Conservation (phyloP, 2,888 invertebrate genomes). For the Chymomyza amoena region DNA sequence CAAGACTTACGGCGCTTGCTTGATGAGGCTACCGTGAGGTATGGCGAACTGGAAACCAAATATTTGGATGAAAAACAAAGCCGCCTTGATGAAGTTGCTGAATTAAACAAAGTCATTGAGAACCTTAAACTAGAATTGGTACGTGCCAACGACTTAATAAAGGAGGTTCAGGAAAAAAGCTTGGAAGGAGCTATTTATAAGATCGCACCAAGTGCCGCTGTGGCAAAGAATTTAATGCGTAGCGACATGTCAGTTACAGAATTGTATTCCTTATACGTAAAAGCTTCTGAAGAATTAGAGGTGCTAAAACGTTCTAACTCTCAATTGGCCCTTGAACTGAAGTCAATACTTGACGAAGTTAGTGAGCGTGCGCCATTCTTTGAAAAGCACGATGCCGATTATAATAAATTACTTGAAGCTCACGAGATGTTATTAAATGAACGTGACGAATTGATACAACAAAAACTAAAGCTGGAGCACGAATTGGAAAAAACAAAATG, state of each 20-base stretch:
- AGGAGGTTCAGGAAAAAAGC: conserved; percentile 85
- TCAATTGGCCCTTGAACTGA: conserved; percentile 88
- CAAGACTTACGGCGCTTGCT: conserved; percentile 87
- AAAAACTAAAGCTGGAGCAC: conserved; percentile 82
- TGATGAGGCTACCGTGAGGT: conserved; percentile 88
- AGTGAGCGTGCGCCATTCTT: conserved; percentile 93
- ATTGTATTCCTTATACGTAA: conserved; percentile 92
- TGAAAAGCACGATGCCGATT: conserved; percentile 90
- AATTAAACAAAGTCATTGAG: conserved; percentile 85
- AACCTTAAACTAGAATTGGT: conserved; percentile 88
- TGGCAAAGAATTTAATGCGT: conserved; percentile 90
- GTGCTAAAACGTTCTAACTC: conserved; percentile 90
- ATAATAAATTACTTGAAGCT: conserved; percentile 86
- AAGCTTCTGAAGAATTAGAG: conserved; percentile 86
- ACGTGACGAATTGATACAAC: conserved; percentile 85
- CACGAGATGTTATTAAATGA: conserved; percentile 85
- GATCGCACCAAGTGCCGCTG: conserved; percentile 92
- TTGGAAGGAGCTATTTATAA: conserved; percentile 87
- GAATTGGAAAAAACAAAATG: conserved; percentile 83
- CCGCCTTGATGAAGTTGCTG: conserved; percentile 84
- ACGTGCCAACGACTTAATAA: conserved; percentile 90
- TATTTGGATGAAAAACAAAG: conserved; percentile 83
- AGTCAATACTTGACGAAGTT: conserved; percentile 90
- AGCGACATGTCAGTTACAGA: conserved; percentile 94
- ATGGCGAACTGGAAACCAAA: conserved; percentile 88